Evolutionary conservation across 2,113 vertebrate genomes (phyloP).

Genomic region (Nyctibius bracteatus): DNA sequence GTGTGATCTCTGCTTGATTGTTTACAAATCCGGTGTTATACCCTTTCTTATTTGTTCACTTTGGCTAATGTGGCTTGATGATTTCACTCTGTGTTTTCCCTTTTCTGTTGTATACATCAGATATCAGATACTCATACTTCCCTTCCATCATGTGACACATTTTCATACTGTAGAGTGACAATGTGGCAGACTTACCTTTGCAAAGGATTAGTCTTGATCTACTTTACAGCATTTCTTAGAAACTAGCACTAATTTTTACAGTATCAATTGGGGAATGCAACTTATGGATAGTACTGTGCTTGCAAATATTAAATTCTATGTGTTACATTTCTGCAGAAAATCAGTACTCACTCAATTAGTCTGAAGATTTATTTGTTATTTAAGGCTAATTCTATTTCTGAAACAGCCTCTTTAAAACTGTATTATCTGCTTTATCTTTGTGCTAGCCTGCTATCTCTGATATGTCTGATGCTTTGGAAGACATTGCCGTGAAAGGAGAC

Average conservation of each 20-base stretch:
- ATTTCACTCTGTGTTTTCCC: conserved; percentile 41
- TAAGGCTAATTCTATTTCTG: not conserved
- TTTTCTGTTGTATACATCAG: conserved; percentile 18
- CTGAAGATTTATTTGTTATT: not conserved
- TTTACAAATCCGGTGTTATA: conserved; percentile 13
- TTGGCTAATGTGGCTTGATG: conserved; percentile 47
- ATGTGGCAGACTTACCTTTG: not conserved
- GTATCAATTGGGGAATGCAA: not conserved
- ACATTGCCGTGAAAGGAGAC: not conserved
- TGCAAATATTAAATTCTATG: not conserved
- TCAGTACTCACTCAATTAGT: not conserved
- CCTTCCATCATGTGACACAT: not conserved
- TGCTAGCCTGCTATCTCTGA: not conserved
- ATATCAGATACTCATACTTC: conserved; percentile 34
- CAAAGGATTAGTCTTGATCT: not conserved
- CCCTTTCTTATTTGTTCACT: conserved; percentile 33
- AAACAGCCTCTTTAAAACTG: not conserved
- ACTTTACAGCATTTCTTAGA: not conserved
- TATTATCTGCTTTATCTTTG: conserved; percentile 8
- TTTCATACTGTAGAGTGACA: not conserved
- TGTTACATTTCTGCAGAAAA: not conserved
- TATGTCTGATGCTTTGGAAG: not conserved
- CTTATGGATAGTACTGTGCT: not conserved
- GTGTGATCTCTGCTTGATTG: not conserved
- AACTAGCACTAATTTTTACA: not conserved